Percentiles rank a stretch among this genome's conserved stretches.
Evolutionary conservation across 1,140 invertebrate species (phyloP).

Genomic region (Drosophila varians): DNA sequence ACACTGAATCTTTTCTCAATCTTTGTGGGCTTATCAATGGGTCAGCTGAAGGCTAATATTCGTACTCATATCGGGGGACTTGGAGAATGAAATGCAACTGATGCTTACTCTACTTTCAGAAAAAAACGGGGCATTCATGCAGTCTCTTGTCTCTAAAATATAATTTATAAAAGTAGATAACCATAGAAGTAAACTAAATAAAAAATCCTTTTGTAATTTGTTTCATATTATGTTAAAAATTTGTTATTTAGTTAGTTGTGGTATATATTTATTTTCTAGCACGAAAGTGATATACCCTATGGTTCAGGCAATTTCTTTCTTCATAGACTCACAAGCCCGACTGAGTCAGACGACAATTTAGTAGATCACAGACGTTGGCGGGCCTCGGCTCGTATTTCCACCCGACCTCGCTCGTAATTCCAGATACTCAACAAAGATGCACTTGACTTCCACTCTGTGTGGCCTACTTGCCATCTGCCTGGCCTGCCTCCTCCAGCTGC

Average conservation of each 20-base stretch:
- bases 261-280: neutral
- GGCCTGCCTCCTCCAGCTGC: slow-evolving; percentile 3
- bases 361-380: slow-evolving; percentile 34
- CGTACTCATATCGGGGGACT: slow-evolving; percentile 1
- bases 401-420: slow-evolving; percentile 21
- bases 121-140: neutral
- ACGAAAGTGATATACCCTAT: slow-evolving; percentile 11
- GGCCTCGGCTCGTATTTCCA: slow-evolving; percentile 9
- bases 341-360: slow-evolving; percentile 34
- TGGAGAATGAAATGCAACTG: neutral
- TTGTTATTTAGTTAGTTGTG: too few species aligned
- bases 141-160: too few species aligned
- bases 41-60: neutral
- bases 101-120: neutral
- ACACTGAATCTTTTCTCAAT: slow-evolving; percentile 22
- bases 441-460: slow-evolving; percentile 37
- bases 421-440: slow-evolving; percentile 18
- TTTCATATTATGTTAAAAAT: too few species aligned
- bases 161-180: too few species aligned
- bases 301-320: slow-evolving; percentile 45
- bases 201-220: too few species aligned
- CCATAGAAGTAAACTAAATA: too few species aligned
- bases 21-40: slow-evolving; percentile 16
- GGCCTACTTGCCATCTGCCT: slow-evolving; percentile 39
- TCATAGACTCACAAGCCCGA: slow-evolving; percentile 34